phyloP scores from a whole-genome alignment of 2,797 vertebrate species.

The Anguilla pacifica region DNA sequence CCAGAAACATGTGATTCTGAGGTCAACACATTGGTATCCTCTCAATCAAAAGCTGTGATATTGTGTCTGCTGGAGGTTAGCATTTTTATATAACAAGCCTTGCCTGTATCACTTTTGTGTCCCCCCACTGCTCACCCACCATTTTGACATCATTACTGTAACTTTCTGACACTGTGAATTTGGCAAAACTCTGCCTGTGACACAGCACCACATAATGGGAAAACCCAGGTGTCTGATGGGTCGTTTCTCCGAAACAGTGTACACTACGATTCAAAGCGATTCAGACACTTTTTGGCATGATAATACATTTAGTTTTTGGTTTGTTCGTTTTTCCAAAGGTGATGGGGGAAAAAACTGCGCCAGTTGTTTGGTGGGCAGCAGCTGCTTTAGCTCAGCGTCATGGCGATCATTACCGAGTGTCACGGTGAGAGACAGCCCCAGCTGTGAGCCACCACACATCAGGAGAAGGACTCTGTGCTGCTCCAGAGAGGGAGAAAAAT shows the following conservation, averaged over 20 bases:
- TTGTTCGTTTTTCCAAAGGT: constrained; percentile 34
- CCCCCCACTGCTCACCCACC: not conserved
- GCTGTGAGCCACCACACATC: not conserved
- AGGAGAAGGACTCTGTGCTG: not conserved
- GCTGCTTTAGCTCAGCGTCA: constrained; percentile 36
- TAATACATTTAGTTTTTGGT: constrained; percentile 28
- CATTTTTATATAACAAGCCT: not conserved
- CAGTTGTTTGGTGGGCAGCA: constrained; percentile 37
- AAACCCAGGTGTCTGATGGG: not conserved
- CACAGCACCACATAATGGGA: not conserved
- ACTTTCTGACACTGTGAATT: not conserved
- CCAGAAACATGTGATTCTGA: not conserved
- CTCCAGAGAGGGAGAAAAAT: not conserved
- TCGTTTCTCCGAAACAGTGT: not conserved
- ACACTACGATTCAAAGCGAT: not conserved
- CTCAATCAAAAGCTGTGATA: not conserved
- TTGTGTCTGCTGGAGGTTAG: not conserved
- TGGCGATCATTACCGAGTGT: constrained; percentile 9
- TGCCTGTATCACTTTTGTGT: not conserved
- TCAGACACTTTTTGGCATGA: constrained; percentile 15
- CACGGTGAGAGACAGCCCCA: not conserved
- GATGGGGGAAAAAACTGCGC: constrained; percentile 16
- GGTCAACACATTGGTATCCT: not conserved
- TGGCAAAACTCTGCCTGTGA: not conserved
- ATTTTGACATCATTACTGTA: not conserved